These are phyloP conservation scores for Sebastes goodei DNA, from an alignment of 2,797 vertebrate genomes.

Conservation along the genomic window DNA sequence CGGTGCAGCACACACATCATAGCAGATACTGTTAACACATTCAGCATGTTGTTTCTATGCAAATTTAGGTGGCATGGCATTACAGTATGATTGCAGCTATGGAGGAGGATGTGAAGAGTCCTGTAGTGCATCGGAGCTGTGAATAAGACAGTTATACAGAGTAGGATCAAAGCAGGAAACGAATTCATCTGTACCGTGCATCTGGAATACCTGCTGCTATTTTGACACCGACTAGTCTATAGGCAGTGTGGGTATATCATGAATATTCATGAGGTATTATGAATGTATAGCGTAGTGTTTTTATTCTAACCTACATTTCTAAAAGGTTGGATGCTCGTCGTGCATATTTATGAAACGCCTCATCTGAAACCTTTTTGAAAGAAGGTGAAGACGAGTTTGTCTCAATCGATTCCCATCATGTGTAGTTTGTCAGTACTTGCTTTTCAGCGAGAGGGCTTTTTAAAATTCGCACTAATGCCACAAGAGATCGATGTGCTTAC, in stretches of 20 bases:
- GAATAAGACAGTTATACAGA: constrained; percentile 39
- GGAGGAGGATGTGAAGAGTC: constrained; percentile 54
- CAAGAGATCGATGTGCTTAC: not conserved
- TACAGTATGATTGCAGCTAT: constrained; percentile 40
- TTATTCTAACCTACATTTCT: constrained; percentile 59
- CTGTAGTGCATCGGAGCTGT: constrained; percentile 32
- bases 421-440: not conserved
- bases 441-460: constrained; percentile 11
- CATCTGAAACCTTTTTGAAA: constrained; percentile 4
- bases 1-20: constrained; percentile 8
- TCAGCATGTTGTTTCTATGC: constrained; percentile 65
- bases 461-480: constrained; percentile 10
- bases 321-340: constrained; percentile 38
- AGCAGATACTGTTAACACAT: constrained; percentile 54
- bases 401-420: constrained; percentile 4
- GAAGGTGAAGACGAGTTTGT: constrained; percentile 34
- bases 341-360: constrained; percentile 52
- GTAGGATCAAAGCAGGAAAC: constrained; percentile 53
- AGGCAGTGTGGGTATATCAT: constrained; percentile 26
- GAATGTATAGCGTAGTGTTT: constrained; percentile 38
- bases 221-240: constrained; percentile 32
- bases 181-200: constrained; percentile 19
- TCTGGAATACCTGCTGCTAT: constrained; percentile 37
- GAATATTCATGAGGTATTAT: constrained; percentile 59
- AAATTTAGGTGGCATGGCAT: constrained; percentile 52